phyloP scores from a whole-genome alignment of 1,140 invertebrate species.

The Ctenoplectra terminalis region DNA sequence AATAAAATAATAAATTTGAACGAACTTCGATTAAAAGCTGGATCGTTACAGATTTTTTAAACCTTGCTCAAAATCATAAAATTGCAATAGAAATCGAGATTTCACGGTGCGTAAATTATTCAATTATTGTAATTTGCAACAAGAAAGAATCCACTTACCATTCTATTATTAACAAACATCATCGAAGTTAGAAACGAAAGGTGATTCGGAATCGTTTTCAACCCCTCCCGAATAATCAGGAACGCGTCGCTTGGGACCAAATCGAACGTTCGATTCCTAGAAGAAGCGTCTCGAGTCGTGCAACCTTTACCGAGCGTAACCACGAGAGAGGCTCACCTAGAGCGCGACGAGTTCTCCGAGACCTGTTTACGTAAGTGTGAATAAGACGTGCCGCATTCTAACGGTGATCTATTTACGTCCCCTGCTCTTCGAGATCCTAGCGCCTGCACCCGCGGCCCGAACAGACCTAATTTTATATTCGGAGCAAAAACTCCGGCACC shows the following conservation, averaged over 20 bases:
- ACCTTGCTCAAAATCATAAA: too few relatives aligned
- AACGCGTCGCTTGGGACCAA: not conserved
- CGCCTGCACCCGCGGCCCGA: conserved; percentile 39
- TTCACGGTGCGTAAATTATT: too few relatives aligned
- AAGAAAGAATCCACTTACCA: not conserved
- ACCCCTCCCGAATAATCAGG: not conserved
- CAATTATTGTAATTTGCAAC: not conserved
- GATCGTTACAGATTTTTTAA: too few relatives aligned
- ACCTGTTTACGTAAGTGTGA: conserved; percentile 71
- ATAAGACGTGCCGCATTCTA: conserved; percentile 69
- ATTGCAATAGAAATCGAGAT: too few relatives aligned
- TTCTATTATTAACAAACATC: not conserved
- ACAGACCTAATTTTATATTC: conserved; percentile 72
- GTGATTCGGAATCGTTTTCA: not conserved
- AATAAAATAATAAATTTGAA: too few relatives aligned
- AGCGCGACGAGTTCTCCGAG: conserved; percentile 51
- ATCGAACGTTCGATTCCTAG: conserved; percentile 3
- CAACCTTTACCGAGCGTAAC: not conserved
- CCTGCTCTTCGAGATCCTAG: conserved; percentile 62
- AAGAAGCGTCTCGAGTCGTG: not conserved
- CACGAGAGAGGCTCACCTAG: conserved; percentile 5
- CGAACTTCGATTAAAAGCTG: not conserved
- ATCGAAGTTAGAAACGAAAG: not conserved
- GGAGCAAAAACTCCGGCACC: conserved; percentile 67
- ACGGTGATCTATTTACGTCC: conserved; percentile 67